Evolutionary conservation across 2,797 vertebrate species (phyloP).

Genomic region (Eremophila alpestris): DNA sequence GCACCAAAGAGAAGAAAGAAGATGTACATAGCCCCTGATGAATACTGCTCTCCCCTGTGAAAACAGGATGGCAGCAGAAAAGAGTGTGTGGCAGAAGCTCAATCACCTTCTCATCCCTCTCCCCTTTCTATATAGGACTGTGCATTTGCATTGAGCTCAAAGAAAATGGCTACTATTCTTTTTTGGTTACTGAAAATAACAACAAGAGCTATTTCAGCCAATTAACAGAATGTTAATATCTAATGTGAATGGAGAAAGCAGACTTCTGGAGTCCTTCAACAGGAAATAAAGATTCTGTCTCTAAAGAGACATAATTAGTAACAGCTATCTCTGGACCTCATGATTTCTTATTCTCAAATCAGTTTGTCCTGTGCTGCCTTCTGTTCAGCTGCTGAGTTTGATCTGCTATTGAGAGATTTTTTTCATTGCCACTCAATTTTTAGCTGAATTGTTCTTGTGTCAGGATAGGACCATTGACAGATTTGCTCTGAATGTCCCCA

Average conservation of each 20-base stretch:
- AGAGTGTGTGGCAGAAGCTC: neutral
- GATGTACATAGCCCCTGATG: neutral
- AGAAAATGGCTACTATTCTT: neutral
- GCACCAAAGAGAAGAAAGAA: conserved; percentile 25
- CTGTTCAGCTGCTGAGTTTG: conserved; percentile 15
- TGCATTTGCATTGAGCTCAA: neutral
- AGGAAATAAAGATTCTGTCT: neutral
- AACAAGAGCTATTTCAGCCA: neutral
- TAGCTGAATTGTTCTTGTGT: neutral
- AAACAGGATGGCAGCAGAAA: neutral
- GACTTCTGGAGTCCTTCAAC: neutral
- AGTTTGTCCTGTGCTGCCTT: neutral
- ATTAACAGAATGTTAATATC: neutral
- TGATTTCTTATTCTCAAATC: neutral
- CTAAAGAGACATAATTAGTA: neutral
- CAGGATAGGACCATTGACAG: neutral
- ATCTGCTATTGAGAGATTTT: neutral
- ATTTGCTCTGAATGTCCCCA: neutral
- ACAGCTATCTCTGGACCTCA: neutral
- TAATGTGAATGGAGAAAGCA: neutral
- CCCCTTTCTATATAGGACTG: neutral
- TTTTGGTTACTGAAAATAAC: neutral
- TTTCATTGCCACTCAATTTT: neutral
- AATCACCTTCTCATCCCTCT: neutral
- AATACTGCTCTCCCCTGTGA: neutral